Evolutionary conservation across 2,113 vertebrate genomes (phyloP).

Genomic region (Galemys pyrenaicus): DNA sequence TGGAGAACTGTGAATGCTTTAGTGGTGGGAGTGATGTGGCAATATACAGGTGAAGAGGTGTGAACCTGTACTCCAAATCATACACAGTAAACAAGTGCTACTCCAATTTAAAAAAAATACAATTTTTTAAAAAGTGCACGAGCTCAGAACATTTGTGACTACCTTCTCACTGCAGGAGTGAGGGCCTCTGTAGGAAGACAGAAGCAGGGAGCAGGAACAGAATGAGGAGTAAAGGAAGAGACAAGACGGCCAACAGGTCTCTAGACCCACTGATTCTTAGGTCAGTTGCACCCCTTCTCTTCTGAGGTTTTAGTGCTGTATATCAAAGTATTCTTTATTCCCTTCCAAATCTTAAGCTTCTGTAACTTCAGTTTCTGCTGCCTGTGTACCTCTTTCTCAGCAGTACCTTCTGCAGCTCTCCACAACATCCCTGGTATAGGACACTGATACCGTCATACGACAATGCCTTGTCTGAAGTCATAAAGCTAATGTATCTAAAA

Average conservation of each 20-base stretch:
- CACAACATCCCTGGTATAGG: not conserved
- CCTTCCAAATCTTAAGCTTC: not conserved
- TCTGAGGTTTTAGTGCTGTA: not conserved
- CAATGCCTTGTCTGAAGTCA: not conserved
- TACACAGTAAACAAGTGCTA: no score
- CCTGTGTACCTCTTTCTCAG: not conserved
- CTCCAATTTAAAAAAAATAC: no score
- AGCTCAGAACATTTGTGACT: no score
- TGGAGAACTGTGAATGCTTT: no score
- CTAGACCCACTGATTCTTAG: not conserved
- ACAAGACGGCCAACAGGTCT: no score
- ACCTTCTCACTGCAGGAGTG: not conserved
- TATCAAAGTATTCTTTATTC: not conserved
- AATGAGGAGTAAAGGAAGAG: not conserved
- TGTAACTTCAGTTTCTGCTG: not conserved
- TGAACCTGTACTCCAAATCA: no score
- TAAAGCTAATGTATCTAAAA: not conserved
- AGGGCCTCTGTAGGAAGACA: not conserved
- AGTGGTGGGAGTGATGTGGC: no score
- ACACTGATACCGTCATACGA: not conserved
- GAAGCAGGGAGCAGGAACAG: not conserved
- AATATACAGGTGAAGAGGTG: no score
- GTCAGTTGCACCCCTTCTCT: no score
- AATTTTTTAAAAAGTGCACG: no score
- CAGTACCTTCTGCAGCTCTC: no score